Conservation (phyloP, 2,113 vertebrate genomes). For the Vulpes ferrilata region DNA sequence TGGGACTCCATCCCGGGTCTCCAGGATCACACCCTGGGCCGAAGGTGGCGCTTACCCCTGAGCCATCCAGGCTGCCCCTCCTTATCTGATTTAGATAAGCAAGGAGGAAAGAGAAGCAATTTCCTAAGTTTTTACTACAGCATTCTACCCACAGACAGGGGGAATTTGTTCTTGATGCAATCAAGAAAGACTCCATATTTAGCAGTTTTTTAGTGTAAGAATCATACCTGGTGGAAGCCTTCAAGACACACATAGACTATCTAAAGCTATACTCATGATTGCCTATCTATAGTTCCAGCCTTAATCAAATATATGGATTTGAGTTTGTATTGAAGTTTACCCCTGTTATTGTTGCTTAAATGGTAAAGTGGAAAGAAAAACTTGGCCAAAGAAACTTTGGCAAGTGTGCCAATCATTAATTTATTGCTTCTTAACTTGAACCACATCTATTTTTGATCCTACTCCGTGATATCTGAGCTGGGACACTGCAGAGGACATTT, state of each 20-base stretch:
- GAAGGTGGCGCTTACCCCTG: no score
- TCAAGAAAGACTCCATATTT: slow-evolving; percentile 69
- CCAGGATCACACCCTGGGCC: no score
- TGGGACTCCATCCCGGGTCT: no score
- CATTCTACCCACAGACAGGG: slow-evolving; percentile 42
- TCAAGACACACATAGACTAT: not conserved
- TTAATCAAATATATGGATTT: slow-evolving; percentile 33
- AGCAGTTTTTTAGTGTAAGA: slow-evolving; percentile 38
- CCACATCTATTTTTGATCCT: not conserved
- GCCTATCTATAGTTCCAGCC: not conserved
- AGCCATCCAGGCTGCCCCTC: no score
- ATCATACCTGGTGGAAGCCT: not conserved
- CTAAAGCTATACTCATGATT: not conserved
- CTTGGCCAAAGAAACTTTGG: not conserved
- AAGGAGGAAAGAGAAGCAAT: slow-evolving; percentile 44
- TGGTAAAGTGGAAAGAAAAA: slow-evolving; percentile 43
- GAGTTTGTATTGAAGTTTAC: not conserved
- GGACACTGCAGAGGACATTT: not conserved
- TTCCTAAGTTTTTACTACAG: slow-evolving; percentile 33
- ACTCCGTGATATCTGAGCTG: not conserved
- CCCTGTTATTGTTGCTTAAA: not conserved
- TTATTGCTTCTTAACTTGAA: not conserved
- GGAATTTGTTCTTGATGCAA: slow-evolving; percentile 59
- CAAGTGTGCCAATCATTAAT: not conserved
- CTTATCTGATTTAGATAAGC: slow-evolving; percentile 41